Evolutionary conservation across 2,797 vertebrate species (phyloP), one percentile per base, ranked within the genome.

Genomic region (Coilia nasus): DNA sequence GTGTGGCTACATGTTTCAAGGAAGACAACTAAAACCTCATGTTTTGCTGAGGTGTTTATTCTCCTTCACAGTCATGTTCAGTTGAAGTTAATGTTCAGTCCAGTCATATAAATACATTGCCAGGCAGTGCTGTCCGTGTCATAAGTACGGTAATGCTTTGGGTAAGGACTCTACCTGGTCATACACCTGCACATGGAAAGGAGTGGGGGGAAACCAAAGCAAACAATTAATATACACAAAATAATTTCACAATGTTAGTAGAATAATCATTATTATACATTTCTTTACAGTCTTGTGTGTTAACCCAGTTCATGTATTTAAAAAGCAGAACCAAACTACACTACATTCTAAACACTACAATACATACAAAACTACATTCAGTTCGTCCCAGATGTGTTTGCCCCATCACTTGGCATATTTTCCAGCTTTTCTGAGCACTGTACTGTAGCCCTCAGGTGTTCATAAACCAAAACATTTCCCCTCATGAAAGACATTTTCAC

Each of bases 401-500:
- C 2, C 1, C 60, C n/a, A 64, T 25, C 25, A 11, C 47, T 81
- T 84, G 83, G 82, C 7, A 71, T 87, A 82, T 89, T 86, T 83
- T 64, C 62, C 62, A 64, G 23, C 23, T 11, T n/a, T 28, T 9
- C 62, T 64, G 62, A 64, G 62, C 62, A 64, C n/a, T 64, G 62
- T 64, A 64, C n/a, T 64, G 62, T 64, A 64, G 23, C 62, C 62
- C 25, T 64, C 62, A 28, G 62, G 62, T 64, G 23, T 25, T 64
- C 14, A 2, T 28, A 23, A 60, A 60, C 19, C 57, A 3, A 7
- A 10, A 17, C 71, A 21, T 78, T 41, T 78, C 2, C 71, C 71
- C 31, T 19, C 31, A 35, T 88, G 88, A 67, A 71, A 88, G 67
- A 82, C 81, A 71, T 50, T 81, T 81, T 56, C 50, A 2, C 50